These are phyloP conservation scores for Tetramorium simillimum DNA, from an alignment of 1,140 invertebrate species.

Conservation along the genomic window DNA sequence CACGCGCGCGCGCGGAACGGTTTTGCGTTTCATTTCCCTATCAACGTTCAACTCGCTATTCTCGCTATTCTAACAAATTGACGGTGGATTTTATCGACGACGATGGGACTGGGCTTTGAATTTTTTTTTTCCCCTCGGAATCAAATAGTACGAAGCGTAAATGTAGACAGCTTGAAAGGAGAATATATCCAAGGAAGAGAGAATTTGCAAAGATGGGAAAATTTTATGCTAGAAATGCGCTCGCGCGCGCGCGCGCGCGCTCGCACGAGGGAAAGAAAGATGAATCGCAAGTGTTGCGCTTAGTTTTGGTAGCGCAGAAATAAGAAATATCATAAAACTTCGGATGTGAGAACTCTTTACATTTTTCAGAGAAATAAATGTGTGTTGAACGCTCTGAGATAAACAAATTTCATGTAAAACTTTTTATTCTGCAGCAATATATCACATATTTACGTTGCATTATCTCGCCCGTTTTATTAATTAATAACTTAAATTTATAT, in stretches of 20 bases:
- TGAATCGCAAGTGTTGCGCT: not conserved
- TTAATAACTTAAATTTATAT: slow-evolving; percentile 24
- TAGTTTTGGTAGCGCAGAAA: not conserved
- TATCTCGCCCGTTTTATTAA: not conserved
- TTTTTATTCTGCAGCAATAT: not conserved
- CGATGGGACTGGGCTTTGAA: slow-evolving; percentile 25
- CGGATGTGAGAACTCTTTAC: not conserved
- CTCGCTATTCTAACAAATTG: slow-evolving; percentile 47
- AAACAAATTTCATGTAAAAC: not conserved
- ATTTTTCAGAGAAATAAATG: not conserved
- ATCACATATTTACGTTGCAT: not conserved
- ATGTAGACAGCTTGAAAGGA: slow-evolving; percentile 21
- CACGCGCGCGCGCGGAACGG: not conserved
- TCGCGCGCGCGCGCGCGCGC: too few relatives aligned
- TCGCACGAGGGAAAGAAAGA: not conserved
- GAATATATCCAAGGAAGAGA: not conserved
- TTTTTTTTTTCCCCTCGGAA: not conserved
- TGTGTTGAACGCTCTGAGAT: not conserved
- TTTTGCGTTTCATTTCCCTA: slow-evolving; percentile 39
- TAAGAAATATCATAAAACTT: slow-evolving; percentile 1
- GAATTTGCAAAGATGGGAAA: not conserved
- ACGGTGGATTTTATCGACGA: slow-evolving; percentile 38
- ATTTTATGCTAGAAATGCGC: not conserved
- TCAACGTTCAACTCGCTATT: slow-evolving; percentile 35
- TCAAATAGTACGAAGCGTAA: not conserved